Base-by-base conservation (phyloP, 2,113 vertebrate genomes). In the Scomber colias region DNA sequence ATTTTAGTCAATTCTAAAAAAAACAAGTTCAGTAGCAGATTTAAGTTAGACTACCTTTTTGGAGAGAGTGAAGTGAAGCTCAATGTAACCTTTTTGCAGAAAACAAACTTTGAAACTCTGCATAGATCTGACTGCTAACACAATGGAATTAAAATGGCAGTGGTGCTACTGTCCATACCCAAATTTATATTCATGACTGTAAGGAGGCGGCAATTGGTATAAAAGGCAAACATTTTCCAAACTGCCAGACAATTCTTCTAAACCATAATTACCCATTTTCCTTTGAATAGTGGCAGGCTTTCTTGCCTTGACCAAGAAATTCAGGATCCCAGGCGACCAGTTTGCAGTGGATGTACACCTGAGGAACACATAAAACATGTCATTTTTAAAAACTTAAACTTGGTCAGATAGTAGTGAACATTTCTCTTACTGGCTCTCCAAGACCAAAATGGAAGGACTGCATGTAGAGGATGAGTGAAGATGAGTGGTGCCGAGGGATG, bases 311-410 rank as follows among this genome's bases (percentile, higher is more conserved):
- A 0, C 85, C 79, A 6, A 90, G 19, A n/a, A 9, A 9, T 0
- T 87, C 68, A 17, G 94, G 94, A 63, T 96, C 95, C 95, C 95
- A 96, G 0, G 90, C 91, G 0, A 90, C 55, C 71, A 95, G 69
- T 6, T 92, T 94, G 69, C 93, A 95, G 53, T 96, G 95, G 50
- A 96, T 92, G 74, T 93, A 96, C 3, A 96, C 84, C 96, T 97
- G 60, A 19, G 69, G 16, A 72, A 10, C 17, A 78, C 12, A 82
- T 3, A 27, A 21, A 12, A 59, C 2, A 27, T 3, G 14, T 14
- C 0, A 16, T 2, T 21, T 15, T 27, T 27, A 27, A 27, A 9
- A 15, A 27, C 30, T 12, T 35, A 46, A 6, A 21, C 21, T 56
- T 3, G 27, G 12, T 70, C 8, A 3, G 1, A 3, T 0, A n/a